Conservation (phyloP, 2,888 invertebrate genomes). For the Acrocyrtus sp. region DNA sequence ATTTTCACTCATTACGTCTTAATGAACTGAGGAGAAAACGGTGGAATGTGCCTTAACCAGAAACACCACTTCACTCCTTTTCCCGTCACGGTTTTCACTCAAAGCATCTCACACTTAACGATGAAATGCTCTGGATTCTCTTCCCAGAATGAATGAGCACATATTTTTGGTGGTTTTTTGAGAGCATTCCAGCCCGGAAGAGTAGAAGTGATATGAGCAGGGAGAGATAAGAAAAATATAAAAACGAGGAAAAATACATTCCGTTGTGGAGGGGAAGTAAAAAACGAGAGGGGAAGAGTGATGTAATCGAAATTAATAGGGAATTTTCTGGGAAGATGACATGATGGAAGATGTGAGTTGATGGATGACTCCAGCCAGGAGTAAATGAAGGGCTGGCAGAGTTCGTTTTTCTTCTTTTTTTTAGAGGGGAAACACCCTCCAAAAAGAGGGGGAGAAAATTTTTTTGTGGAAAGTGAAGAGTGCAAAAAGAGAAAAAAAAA, state of each 20-base stretch:
- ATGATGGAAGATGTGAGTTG: conserved; percentile 16
- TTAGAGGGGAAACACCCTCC: no score
- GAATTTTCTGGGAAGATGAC: conserved; percentile 26
- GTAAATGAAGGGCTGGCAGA: background rate
- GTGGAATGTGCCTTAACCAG: conserved; percentile 16
- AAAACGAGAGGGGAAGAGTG: conserved; percentile 3
- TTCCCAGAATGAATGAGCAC: background rate
- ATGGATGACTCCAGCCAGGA: conserved; percentile 29
- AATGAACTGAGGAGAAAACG: conserved; percentile 30
- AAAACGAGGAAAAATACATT: no score
- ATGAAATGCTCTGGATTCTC: no score
- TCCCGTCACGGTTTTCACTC: background rate
- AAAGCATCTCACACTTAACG: no score
- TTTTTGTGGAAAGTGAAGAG: conserved; percentile 1
- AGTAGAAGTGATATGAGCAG: no score
- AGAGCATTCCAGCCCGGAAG: no score
- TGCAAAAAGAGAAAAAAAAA: background rate
- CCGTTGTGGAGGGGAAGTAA: conserved; percentile 2
- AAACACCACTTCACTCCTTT: background rate
- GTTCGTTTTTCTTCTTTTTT: no score
- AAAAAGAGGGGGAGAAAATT: no score
- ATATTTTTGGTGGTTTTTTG: no score
- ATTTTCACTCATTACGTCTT: conserved; percentile 30
- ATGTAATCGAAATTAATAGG: conserved; percentile 47
- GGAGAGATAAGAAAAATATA: no score